Conservation (phyloP, 2,888 invertebrate species). For the Ennomos erosarius region DNA sequence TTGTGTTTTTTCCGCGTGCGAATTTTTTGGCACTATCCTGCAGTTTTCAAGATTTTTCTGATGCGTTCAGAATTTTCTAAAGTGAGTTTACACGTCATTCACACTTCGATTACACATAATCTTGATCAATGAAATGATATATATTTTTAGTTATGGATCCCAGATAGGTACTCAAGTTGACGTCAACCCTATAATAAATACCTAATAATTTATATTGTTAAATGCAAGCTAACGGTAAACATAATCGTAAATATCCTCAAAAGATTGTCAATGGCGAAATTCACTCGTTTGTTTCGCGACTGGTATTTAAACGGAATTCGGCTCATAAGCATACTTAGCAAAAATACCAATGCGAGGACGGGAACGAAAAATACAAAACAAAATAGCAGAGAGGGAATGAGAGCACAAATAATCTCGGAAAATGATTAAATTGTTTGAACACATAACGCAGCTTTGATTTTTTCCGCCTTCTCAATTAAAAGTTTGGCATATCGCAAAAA, state of each 20-base stretch:
- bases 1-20: not conserved
- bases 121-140: too few relatives aligned
- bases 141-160: too few relatives aligned
- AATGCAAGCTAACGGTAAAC: too few relatives aligned
- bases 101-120: too few relatives aligned
- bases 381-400: conserved; percentile 8
- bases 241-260: not conserved
- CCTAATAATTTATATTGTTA: too few relatives aligned
- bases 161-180: too few relatives aligned
- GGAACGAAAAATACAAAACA: conserved; percentile 5
- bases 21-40: not conserved
- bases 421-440: conserved; percentile 44
- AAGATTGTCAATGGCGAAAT: conserved; percentile 1
- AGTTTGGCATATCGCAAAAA: conserved; percentile 48
- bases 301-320: conserved; percentile 3
- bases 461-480: conserved; percentile 49
- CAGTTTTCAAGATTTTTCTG: too few relatives aligned
- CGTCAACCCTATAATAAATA: too few relatives aligned
- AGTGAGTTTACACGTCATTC: too few relatives aligned
- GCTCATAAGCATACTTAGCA: conserved; percentile 4
- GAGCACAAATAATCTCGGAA: conserved; percentile 2
- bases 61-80: too few relatives aligned
- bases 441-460: conserved; percentile 44
- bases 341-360: conserved; percentile 9
- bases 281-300: not conserved